Percentiles rank a stretch among this genome's conserved stretches.
Conservation (phyloP, 2,888 invertebrate genomes). For the Liodrosophila aerea region DNA sequence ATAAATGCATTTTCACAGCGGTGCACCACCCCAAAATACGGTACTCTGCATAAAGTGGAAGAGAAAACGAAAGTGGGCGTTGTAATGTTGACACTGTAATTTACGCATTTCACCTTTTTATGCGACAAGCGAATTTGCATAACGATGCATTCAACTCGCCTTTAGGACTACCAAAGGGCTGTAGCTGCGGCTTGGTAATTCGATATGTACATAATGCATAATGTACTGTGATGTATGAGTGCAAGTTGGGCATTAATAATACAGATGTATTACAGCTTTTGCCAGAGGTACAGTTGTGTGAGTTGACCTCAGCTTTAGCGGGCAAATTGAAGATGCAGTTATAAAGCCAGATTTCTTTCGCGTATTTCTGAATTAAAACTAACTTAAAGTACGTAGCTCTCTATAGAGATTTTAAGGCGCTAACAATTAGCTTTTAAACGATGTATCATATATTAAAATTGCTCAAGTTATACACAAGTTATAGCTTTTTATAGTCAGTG, state of each 20-base stretch:
- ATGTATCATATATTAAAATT: too few species aligned
- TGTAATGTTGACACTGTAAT: slow-evolving; percentile 77
- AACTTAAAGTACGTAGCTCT: too few species aligned
- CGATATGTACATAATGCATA: neutral
- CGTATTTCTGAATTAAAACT: too few species aligned
- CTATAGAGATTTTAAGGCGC: too few species aligned
- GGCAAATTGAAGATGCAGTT: too few species aligned
- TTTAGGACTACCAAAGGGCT: slow-evolving; percentile 58
- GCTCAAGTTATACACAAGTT: too few species aligned
- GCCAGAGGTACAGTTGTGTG: neutral
- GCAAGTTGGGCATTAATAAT: neutral
- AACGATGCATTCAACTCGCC: slow-evolving; percentile 42
- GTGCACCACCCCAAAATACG: slow-evolving; percentile 53
- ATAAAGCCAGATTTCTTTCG: too few species aligned
- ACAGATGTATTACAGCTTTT: neutral
- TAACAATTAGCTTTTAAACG: too few species aligned
- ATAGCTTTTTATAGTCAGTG: too few species aligned
- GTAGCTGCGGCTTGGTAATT: slow-evolving; percentile 1
- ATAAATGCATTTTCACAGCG: slow-evolving; percentile 74
- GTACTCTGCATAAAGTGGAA: slow-evolving; percentile 11
- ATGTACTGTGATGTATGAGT: neutral
- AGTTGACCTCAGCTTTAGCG: neutral
- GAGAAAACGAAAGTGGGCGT: slow-evolving; percentile 60
- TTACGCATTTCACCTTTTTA: slow-evolving; percentile 70
- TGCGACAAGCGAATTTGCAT: slow-evolving; percentile 58